A percentile compares a stretch with the other conserved stretches of the same genome.
phyloP scores from a whole-genome alignment of 30 jellyfish, hydroid and myxozoan genomes.

The Clytia hemisphaerica region DNA sequence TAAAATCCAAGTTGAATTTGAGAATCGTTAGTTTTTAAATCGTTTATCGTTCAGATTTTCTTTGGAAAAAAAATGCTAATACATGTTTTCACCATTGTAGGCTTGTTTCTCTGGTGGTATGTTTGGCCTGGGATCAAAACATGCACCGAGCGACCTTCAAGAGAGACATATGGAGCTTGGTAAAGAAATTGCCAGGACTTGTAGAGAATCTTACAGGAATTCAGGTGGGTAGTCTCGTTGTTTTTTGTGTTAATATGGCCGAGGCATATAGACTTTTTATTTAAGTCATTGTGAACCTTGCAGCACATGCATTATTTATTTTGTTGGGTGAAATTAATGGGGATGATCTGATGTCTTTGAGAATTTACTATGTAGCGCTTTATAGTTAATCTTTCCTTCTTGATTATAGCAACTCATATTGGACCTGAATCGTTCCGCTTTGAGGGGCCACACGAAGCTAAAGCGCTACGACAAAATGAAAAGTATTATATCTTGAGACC shows the following conservation, averaged over 20 bases:
- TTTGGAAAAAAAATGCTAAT: too few relatives aligned
- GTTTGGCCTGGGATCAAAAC: conserved; percentile 81
- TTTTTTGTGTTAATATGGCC: too few relatives aligned
- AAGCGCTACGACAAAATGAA: conserved; percentile 69
- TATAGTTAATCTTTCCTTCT: neutral
- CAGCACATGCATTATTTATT: too few relatives aligned
- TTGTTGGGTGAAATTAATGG: too few relatives aligned
- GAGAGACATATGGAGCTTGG: conserved; percentile 69
- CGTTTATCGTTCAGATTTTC: too few relatives aligned
- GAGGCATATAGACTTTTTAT: too few relatives aligned
- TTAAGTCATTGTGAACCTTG: too few relatives aligned
- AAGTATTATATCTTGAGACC: conserved; percentile 81
- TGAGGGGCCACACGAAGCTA: conserved; percentile 92
- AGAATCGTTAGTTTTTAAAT: too few relatives aligned
- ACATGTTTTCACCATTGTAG: conserved; percentile 18
- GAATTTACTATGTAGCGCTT: neutral
- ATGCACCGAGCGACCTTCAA: conserved; percentile 57
- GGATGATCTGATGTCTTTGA: too few relatives aligned
- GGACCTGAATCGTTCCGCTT: conserved; percentile 90
- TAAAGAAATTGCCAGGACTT: conserved; percentile 64
- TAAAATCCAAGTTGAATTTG: too few relatives aligned
- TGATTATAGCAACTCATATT: conserved; percentile 60
- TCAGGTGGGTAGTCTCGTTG: conserved; percentile 59
- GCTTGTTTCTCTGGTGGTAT: conserved; percentile 93
- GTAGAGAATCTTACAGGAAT: conserved; percentile 63